A percentile compares a stretch with the other conserved stretches of the same genome.
These are phyloP conservation scores for Diphyllodes magnificus DNA, from an alignment of 2,113 vertebrate genomes.

Conservation along the genomic window DNA sequence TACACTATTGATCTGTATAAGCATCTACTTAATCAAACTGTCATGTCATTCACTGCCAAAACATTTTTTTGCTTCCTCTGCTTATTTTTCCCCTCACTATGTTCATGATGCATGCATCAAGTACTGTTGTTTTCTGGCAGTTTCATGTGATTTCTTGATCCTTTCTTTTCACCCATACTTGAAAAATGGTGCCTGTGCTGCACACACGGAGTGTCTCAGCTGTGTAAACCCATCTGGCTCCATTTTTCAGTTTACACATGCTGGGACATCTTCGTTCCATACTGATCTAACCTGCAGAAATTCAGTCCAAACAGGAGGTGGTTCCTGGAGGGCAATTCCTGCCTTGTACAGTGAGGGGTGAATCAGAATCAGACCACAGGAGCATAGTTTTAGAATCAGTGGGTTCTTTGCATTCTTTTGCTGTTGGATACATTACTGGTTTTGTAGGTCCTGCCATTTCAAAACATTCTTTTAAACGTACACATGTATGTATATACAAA, in stretches of 20 bases:
- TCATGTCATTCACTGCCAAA: not conserved
- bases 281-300: not conserved
- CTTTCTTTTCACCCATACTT: constrained; percentile 35
- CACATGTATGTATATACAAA: not conserved
- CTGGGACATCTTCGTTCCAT: not conserved
- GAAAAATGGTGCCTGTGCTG: not conserved
- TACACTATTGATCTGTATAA: not conserved
- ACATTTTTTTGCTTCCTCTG: not conserved
- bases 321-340: not conserved
- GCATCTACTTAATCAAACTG: not conserved
- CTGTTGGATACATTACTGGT: not conserved
- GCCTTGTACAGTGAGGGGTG: not conserved
- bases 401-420: not conserved
- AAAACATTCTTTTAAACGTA: not conserved
- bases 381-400: not conserved
- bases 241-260: not conserved
- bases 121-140: not conserved
- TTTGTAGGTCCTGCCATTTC: not conserved
- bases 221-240: not conserved
- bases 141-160: not conserved
- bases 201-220: not conserved
- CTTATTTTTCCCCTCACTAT: not conserved
- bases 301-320: not conserved
- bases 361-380: not conserved
- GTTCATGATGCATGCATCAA: not conserved